Percentiles rank a stretch among this genome's conserved stretches.
Evolutionary conservation across 2,113 vertebrate species (phyloP).

Genomic region (Puma concolor): DNA sequence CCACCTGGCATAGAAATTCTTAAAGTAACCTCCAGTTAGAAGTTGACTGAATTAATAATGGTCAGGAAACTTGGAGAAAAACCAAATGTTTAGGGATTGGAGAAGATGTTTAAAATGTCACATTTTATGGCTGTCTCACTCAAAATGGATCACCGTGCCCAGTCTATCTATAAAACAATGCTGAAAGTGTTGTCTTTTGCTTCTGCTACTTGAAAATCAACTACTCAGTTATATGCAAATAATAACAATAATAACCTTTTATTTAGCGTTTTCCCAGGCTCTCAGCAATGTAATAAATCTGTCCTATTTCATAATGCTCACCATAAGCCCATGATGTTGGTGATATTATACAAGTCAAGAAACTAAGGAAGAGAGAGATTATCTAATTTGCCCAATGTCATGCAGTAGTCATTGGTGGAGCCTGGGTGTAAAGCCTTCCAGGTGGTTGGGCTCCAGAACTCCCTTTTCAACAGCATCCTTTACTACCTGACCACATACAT

Average conservation of each 20-base stretch:
- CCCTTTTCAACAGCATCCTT: background rate
- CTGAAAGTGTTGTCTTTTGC: background rate
- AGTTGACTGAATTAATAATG: background rate
- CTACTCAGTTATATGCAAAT: background rate
- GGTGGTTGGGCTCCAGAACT: background rate
- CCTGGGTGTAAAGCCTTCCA: background rate
- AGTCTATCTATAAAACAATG: background rate
- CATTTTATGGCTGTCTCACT: background rate
- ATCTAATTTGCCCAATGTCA: background rate
- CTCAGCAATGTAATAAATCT: background rate
- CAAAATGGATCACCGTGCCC: background rate
- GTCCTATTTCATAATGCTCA: background rate
- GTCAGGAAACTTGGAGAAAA: background rate
- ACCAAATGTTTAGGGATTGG: background rate
- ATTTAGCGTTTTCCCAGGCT: background rate
- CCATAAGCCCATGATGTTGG: background rate
- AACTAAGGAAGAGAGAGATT: background rate
- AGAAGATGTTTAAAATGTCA: background rate
- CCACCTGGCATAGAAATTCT: background rate
- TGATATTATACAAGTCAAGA: background rate
- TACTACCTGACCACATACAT: background rate
- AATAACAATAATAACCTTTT: background rate
- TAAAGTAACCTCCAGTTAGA: background rate
- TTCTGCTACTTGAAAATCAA: constrained; percentile 24
- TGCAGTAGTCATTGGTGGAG: background rate